Percentiles rank a stretch among this genome's conserved stretches.
Evolutionary conservation across 2,888 invertebrate genomes (phyloP).

Genomic region (Dysmachus trigonus): DNA sequence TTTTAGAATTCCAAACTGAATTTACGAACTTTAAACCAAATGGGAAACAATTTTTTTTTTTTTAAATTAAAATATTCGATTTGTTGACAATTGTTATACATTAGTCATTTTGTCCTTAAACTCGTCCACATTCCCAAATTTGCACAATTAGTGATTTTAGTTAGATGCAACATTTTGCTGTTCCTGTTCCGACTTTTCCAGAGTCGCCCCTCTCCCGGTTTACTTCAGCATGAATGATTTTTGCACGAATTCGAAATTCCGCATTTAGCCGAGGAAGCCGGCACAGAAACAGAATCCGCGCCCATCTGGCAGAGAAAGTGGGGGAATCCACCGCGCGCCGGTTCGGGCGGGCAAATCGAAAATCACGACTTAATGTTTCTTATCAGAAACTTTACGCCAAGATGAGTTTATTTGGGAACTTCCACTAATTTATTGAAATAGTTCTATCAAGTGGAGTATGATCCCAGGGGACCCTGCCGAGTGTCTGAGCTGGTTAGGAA

Average conservation of each 20-base stretch:
- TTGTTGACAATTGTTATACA: no score
- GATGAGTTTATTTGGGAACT: slow-evolving; percentile 41
- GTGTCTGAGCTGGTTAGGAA: not conserved
- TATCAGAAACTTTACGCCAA: slow-evolving; percentile 46
- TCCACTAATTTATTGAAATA: slow-evolving; percentile 44
- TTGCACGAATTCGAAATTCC: not conserved
- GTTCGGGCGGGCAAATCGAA: not conserved
- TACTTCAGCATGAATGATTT: not conserved
- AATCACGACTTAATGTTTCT: slow-evolving; percentile 41
- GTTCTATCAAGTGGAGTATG: slow-evolving; percentile 25
- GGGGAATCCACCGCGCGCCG: not conserved
- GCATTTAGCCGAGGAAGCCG: not conserved
- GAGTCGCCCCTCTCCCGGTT: not conserved
- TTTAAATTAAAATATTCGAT: no score
- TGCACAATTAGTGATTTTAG: not conserved
- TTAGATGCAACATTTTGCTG: not conserved
- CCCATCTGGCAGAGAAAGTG: not conserved
- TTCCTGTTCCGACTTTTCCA: not conserved
- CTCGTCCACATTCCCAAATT: not conserved
- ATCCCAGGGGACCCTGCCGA: not conserved
- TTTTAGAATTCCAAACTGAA: no score
- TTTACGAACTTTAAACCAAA: no score
- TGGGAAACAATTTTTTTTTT: no score
- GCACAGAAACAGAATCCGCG: not conserved
- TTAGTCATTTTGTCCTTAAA: no score